Base-by-base conservation (phyloP, 2,113 vertebrate species). In the Boulengeromyrus knoepffleri region DNA sequence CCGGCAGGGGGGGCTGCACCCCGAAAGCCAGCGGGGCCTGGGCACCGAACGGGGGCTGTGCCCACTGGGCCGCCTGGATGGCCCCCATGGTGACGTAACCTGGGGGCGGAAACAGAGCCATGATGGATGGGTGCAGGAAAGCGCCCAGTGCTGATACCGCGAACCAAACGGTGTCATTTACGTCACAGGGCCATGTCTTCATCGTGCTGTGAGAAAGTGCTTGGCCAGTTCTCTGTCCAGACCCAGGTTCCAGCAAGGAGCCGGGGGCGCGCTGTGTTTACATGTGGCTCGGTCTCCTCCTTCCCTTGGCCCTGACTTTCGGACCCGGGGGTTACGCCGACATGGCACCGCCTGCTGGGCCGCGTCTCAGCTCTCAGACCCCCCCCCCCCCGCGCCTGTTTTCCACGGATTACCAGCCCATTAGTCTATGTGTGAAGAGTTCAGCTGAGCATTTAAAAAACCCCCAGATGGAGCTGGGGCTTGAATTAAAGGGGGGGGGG, bases 21-120 rank as follows among this genome's bases (percentile, higher is more conserved):
- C 96, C 96, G 92, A 99, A 97, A 92, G 98, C 97, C 93, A 99
- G 94, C 91, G 97, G 97, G 91, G 97, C 96, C 93, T 98, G 98
- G 92, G 97, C 97, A 10, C 94, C 93, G 5, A 99, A 97, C 19
- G 97, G 96, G 95, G 98, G 98, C 96, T 99, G 98, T 93, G 98
- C 97, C 98, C 98, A 99, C 94, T 98, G 98, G 0, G 97, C 97
- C 17, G 98, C 97, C 91, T 98, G 97, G 88, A 99, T 97, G 77
- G 98, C 97, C 94, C 98, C 98, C 98, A 99, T 99, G 45, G 98
- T 98, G 95, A 99, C 98, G 91, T 99, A 99, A 98, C 98, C 98
- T 99, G 92, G 89, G 36, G 39, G 56, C 7, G 1, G 36, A 50
- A 45, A 49, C 2, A 66, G 49, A 66, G 0, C 9, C 52, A 31